Evolutionary conservation across 64 coral and sea anemone genomes (phyloP), one percentile per base, ranked within the genome.

Genomic region (Cladopsammia gracilis): DNA sequence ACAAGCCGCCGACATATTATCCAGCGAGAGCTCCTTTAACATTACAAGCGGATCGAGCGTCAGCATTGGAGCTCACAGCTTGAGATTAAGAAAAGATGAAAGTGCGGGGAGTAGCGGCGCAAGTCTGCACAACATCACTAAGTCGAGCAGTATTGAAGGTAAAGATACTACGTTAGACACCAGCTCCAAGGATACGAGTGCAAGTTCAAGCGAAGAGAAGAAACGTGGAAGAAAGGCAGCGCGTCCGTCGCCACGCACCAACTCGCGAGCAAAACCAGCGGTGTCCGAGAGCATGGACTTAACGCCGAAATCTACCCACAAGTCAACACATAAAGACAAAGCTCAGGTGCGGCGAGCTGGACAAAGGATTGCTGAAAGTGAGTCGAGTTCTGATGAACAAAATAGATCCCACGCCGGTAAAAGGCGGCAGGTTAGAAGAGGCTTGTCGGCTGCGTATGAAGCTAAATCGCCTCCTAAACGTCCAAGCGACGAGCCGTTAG

Each of bases 231-330:
- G 43, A 25, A 53, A 96, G 56, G 62, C 19, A 8, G 64, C 53
- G 51, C 46, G 67, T 24, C n/a, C 83, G 8, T 85, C 81, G 12
- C 73, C 88, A 6, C 62, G 77, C 34, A 48, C 23, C 48, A 59
- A 64, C 23, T 49, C 67, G 6, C 73, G 9, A 73, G 52, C 22
- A 23, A 84, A 84, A 49, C 51, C 71, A 64, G 65, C 34, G 23
- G 26, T 49, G 58, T 26, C 62, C 25, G 52, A 46, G 2, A 48
- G 10, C 57, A 67, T 15, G 12, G 70, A 87, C 0, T 81, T 91
- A 57, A 98, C 96, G 7, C 96, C 96, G 9, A 98, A 83, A 46
- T 94, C 96, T 7, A 86, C 92, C 11, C 53, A 85, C 25, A 98
- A 98, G 67, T 78, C 87, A 5, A 58, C 54, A 0, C 52, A 70